Base-by-base conservation (phyloP, 1,140 invertebrate genomes). In the Drosophila equinoxialis region DNA sequence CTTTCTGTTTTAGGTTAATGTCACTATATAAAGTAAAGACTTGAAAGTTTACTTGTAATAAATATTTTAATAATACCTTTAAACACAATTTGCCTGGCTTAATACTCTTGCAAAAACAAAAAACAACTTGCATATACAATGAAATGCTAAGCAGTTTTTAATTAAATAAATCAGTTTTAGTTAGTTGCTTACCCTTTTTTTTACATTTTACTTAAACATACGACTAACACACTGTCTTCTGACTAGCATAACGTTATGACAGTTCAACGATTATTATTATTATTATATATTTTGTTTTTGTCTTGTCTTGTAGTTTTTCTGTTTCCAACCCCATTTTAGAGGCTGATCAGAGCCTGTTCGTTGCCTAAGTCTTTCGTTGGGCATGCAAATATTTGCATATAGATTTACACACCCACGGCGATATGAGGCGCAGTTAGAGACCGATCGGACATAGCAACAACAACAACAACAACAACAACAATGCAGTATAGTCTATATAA, bases 321-420 rank as follows among this genome's bases (percentile, higher is more conserved):
- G 17, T 17, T 17, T 48, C 45, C 14, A 48, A 48, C 14, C 45
- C 33, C 74, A 45, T 57, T 23, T 61, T 35, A 48, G 6, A 59
- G 64, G 48, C 60, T 54, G 48, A 59, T 57, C 48, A 63, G 6
- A 84, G 78, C 79, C 68, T 79, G 85, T 90, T 90, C 76, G 85
- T 79, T 86, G 85, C 81, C 79, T 82, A 90, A 90, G 79, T 90
- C 86, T 86, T 90, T 90, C 77, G 77, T 80, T 71, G 71, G 57
- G 54, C 79, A 74, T 89, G 76, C 72, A 86, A 87, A 86, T 86
- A 89, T 87, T 86, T 86, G 83, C 83, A 87, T 86, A 86, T 74
- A 74, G 74, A 68, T 48, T 71, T 76, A 87, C 83, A 86, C 83
- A 86, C 83, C 83, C 83, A 86, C 83, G 57, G 65, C 39, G 14